Evolutionary conservation across 2,113 vertebrate species (phyloP), one percentile per base, ranked within the genome.

Genomic region (Chloroceryle aenea): DNA sequence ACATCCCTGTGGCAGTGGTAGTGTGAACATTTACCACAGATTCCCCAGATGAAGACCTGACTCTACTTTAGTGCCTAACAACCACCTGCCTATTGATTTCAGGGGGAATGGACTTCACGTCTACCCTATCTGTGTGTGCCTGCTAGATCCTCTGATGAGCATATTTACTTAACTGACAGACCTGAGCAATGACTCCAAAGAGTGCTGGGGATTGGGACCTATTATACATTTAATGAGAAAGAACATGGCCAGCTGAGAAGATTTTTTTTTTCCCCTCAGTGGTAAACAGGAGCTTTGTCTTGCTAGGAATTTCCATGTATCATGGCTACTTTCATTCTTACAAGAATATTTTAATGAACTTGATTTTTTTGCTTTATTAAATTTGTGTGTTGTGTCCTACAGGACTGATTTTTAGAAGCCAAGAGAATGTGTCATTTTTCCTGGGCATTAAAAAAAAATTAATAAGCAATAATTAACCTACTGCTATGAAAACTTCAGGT

Each of bases 141-240:
- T 85, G 71, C 61, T 87, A 17, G 48, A 85, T 79, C 62, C 58
- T 79, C 62, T 72, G 71, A 82, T 40, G 62, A 82, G 66, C 81
- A 14, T 94, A 82, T 95, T 94, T 95, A 76, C 81, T 75, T 82
- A 94, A 52, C 58, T 85, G 74, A 64, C 78, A 91, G 92, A 82
- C 23, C 69, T 78, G 40, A 87, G 90, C 61, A 59, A 19, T 74
- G 76, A 50, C 47, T 90, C 74, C 75, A 45, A 43, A 63, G 69
- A 72, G 62, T 83, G n/a, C 82, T 85, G 62, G 26, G 48, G 7
- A 64, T 87, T 90, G 74, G 62, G 71, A 63, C 66, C 62, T 75
- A n/a, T 48, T 79, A 52, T 2, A 47, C 53, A 30, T 79, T 72
- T 61, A 90, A 82, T 75, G 58, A 72, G 62, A 87, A 74, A 56